Conservation (phyloP, 2,113 vertebrate genomes). For the Oreochromis aureus region DNA sequence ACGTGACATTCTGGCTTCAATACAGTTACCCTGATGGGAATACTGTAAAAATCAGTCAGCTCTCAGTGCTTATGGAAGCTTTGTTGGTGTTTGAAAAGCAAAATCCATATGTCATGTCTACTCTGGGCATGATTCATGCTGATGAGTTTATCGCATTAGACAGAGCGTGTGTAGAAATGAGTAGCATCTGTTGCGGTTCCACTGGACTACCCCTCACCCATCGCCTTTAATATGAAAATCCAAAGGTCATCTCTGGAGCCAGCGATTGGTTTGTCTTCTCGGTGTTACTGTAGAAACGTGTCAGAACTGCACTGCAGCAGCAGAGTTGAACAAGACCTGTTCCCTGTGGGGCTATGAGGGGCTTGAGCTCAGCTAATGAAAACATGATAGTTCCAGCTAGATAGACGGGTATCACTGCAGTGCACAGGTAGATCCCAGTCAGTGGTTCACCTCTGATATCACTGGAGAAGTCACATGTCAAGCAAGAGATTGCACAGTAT, state of each 20-base stretch:
- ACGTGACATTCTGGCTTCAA: background rate
- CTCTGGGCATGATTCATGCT: background rate
- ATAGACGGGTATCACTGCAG: background rate
- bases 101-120: background rate
- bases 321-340: background rate
- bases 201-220: accelerated
- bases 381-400: background rate
- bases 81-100: background rate
- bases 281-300: background rate
- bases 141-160: background rate
- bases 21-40: background rate
- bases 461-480: background rate
- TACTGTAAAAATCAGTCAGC: background rate
- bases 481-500: background rate
- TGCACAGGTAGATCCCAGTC: background rate
- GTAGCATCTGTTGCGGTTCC: background rate
- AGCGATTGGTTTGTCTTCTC: background rate
- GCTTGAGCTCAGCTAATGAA: background rate
- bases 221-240: background rate
- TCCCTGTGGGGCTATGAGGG: background rate
- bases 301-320: background rate
- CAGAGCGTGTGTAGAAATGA: background rate
- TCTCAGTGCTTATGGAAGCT: background rate
- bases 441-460: background rate
- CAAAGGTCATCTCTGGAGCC: background rate